Conservation (phyloP, 2,113 vertebrate species). For the Peromyscus maniculatus region DNA sequence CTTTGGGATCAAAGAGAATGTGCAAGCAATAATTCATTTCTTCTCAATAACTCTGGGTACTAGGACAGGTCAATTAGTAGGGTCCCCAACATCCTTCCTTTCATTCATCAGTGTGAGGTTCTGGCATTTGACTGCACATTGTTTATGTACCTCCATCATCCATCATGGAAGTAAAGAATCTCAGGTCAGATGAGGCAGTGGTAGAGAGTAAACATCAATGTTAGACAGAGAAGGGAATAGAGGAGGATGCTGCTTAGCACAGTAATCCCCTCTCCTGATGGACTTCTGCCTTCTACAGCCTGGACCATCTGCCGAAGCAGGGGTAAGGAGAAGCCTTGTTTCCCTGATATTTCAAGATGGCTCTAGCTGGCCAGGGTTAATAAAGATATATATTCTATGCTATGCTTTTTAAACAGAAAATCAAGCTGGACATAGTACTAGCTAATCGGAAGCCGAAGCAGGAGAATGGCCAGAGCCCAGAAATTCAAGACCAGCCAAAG, state of each 20-base stretch:
- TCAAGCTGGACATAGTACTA: background rate
- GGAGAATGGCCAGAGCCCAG: background rate
- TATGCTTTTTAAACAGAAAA: background rate
- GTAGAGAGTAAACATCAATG: fast-evolving
- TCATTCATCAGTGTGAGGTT: background rate
- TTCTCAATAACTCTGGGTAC: conserved; percentile 75
- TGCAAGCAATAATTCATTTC: conserved; percentile 66
- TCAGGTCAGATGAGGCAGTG: background rate
- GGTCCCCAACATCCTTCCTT: conserved; percentile 64
- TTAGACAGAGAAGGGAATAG: background rate
- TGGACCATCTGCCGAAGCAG: background rate
- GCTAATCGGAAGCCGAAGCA: background rate
- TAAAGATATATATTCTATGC: background rate
- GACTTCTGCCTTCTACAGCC: fast-evolving
- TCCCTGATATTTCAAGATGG: background rate
- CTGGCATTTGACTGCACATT: background rate
- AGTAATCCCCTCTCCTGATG: background rate
- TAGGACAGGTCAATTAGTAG: conserved; percentile 71
- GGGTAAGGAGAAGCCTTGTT: background rate
- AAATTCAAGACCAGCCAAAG: background rate
- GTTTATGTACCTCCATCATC: background rate
- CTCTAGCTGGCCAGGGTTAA: background rate
- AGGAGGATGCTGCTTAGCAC: too few relatives aligned
- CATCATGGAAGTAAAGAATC: background rate
- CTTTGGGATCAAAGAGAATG: conserved; percentile 60